Evolutionary conservation across 2,888 invertebrate genomes (phyloP).

Genomic region (Pharmacophagus antenor): DNA sequence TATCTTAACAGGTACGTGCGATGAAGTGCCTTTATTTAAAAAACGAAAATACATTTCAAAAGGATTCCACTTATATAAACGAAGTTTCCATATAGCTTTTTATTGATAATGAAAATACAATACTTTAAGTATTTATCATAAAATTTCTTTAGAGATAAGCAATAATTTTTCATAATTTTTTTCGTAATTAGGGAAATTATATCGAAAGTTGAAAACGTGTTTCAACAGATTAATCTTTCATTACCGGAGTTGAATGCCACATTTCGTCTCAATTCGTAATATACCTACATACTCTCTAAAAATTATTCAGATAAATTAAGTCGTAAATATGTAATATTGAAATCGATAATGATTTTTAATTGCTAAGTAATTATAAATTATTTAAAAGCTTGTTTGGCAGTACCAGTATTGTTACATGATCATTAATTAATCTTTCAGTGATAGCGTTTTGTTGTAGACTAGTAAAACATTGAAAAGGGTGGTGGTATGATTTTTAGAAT

Average conservation of each 20-base stretch:
- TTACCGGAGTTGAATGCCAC: not conserved
- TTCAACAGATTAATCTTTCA: not conserved
- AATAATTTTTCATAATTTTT: not conserved
- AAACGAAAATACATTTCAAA: not conserved
- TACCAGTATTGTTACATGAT: too few species aligned
- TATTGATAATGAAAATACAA: too few species aligned
- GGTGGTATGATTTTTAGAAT: too few species aligned
- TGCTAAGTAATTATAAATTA: not conserved
- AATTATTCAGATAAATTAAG: not conserved
- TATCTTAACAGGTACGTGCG: conserved; percentile 29
- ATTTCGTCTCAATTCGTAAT: not conserved
- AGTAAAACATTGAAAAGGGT: too few species aligned
- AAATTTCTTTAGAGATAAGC: too few species aligned
- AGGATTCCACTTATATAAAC: too few species aligned
- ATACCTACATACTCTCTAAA: too few species aligned
- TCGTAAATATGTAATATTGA: not conserved
- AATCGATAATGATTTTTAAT: not conserved
- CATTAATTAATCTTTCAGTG: too few species aligned
- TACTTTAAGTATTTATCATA: too few species aligned
- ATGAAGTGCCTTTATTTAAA: not conserved
- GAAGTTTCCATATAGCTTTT: too few species aligned
- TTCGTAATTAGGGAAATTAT: not conserved
- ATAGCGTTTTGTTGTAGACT: too few species aligned
- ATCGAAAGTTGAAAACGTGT: not conserved
- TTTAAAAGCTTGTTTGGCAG: too few species aligned